phyloP scores from a whole-genome alignment of 2,113 vertebrate genomes.

The Procapra przewalskii region DNA sequence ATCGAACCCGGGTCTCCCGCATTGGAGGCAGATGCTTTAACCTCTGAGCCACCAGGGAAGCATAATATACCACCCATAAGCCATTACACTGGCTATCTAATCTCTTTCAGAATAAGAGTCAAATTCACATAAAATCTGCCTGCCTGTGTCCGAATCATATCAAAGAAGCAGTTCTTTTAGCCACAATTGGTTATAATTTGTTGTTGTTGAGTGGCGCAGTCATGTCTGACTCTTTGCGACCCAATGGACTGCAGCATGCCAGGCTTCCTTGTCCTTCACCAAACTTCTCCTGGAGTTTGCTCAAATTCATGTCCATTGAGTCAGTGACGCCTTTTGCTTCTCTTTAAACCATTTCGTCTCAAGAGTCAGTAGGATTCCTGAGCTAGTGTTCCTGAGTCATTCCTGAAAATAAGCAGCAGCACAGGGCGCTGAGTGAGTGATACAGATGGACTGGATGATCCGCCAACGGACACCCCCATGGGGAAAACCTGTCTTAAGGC shows the following conservation, averaged over 20 bases:
- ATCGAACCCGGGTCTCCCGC: no score
- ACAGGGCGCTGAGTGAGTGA: background rate
- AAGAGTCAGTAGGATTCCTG: background rate
- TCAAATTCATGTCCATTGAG: background rate
- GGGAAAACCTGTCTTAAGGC: background rate
- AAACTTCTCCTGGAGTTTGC: background rate
- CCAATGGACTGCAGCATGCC: background rate
- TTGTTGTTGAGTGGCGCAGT: background rate
- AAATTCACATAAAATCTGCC: background rate
- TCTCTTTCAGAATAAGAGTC: background rate
- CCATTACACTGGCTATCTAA: background rate
- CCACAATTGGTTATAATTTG: background rate
- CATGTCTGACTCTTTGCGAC: background rate
- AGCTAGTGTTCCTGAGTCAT: background rate
- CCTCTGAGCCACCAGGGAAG: no score
- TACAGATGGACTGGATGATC: background rate
- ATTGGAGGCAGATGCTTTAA: no score
- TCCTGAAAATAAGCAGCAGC: background rate
- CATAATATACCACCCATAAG: background rate
- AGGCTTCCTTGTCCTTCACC: background rate
- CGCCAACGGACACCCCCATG: rapidly evolving
- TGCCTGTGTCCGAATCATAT: background rate
- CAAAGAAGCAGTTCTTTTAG: background rate
- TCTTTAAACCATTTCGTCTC: background rate
- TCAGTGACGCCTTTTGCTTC: background rate